phyloP scores from a whole-genome alignment of 2,797 vertebrate genomes.

The Melanotaenia parkinsoni region DNA sequence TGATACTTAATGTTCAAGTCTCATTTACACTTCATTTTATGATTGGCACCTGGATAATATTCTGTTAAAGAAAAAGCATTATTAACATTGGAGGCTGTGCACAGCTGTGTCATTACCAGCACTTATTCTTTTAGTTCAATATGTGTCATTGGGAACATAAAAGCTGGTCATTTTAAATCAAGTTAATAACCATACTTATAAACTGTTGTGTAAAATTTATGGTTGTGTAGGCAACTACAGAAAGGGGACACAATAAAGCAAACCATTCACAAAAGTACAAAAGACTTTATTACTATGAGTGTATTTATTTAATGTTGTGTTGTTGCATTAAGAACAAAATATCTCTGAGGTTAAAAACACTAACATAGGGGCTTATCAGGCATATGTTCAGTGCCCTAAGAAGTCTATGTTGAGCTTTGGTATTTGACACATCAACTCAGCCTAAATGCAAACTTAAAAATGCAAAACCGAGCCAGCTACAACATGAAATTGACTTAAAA shows the following conservation, averaged over 20 bases:
- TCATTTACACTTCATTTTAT: conserved; percentile 26
- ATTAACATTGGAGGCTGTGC: conserved; percentile 6
- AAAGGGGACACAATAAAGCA: neutral
- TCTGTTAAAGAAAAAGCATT: conserved; percentile 14
- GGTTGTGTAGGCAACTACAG: conserved; percentile 1
- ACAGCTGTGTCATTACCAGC: conserved; percentile 18
- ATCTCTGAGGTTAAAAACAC: neutral
- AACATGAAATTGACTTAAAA: too few relatives aligned
- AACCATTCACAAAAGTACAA: neutral
- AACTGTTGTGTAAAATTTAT: conserved; percentile 17
- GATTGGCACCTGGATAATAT: neutral
- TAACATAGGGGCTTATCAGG: neutral
- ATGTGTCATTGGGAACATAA: conserved; percentile 17
- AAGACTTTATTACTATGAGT: neutral
- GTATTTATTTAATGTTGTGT: neutral
- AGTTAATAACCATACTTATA: conserved; percentile 23
- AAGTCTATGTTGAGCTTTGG: too few relatives aligned
- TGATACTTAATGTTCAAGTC: conserved; percentile 9
- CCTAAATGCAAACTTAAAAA: too few relatives aligned
- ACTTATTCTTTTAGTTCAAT: conserved; percentile 36
- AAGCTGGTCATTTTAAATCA: conserved; percentile 37
- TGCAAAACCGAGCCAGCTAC: too few relatives aligned
- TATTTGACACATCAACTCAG: too few relatives aligned
- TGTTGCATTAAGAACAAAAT: neutral
- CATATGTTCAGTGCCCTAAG: too few relatives aligned